Base-by-base conservation (phyloP, 2,888 invertebrate species). In the Monoplex corrugatus region DNA sequence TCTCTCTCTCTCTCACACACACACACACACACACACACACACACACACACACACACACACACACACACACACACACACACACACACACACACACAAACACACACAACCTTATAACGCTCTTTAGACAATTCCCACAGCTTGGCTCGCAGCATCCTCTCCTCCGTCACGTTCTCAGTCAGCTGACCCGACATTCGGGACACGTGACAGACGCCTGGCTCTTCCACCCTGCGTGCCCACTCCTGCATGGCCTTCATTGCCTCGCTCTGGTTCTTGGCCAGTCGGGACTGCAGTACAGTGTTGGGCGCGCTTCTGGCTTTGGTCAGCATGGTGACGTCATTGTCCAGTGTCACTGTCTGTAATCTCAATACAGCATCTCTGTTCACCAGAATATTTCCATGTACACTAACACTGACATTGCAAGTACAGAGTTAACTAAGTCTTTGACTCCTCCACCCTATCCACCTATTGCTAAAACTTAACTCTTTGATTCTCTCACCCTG, bases 101-200 rank as follows among this genome's bases (percentile, higher is more conserved):
- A 38, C 13, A 28, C 28, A 32, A 85, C 85, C 89, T 95, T 95
- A 89, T 94, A 94, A 28, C 95, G 89, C 90, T 95, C 95, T 75
- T 94, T 94, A 10, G 95, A 94, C 23, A 95, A 90, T 75, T 95
- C 95, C 92, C 93, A 92, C 40, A 95, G 89, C 87, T 93, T 93
- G 8, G 95, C 88, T 50, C 92, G 92, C 5, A 95, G 91, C 91
- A 95, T 91, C 44, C 95, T 89, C 75, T 94, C 94, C 86, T 95
- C 95, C 0, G 95, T 95, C 13, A 95, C 93, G 88, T 95, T 95
- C 89, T 95, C 95, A 28, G 93, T 90, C 10, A 94, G 92, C 87
- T 94, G 93, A 19, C 95, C 95, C 0, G 94, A 92, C 90, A 93
- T 93, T 32, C 95, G 90, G 23, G 92, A 91, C 28, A 90, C 89